A percentile compares a stretch with the other conserved stretches of the same genome.
These are phyloP conservation scores for Grallaria varia DNA, from an alignment of 2,113 vertebrate genomes.

Conservation along the genomic window DNA sequence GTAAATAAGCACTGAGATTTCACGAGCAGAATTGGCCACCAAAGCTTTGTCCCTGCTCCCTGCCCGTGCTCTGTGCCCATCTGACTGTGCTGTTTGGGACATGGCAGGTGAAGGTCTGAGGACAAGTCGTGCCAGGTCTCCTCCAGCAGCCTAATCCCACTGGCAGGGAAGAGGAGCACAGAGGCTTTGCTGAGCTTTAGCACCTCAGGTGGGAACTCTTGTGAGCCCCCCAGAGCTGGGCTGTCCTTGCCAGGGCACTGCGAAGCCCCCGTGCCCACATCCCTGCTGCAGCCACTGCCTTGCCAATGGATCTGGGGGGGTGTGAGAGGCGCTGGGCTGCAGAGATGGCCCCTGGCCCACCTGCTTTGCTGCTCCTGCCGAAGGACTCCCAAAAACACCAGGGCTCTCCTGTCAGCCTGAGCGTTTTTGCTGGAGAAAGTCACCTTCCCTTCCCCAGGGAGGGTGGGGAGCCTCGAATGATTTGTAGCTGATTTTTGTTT, in stretches of 20 bases:
- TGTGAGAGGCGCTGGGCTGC: fast-evolving
- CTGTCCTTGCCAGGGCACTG: neutral
- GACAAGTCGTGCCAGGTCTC: neutral
- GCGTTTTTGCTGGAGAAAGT: neutral
- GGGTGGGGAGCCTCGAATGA: neutral
- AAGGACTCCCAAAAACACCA: neutral
- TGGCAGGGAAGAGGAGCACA: neutral
- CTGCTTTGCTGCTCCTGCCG: neutral
- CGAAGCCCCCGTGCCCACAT: neutral
- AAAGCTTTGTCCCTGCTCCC: fast-evolving
- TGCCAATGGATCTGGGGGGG: neutral
- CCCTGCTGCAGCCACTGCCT: neutral
- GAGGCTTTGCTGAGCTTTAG: neutral
- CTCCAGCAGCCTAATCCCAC: neutral
- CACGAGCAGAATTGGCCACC: neutral
- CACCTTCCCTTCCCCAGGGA: neutral
- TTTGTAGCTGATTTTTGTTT: neutral
- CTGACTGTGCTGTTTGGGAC: neutral
- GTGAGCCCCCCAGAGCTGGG: fast-evolving
- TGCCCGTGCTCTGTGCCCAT: fast-evolving
- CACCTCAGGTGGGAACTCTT: neutral
- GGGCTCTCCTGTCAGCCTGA: neutral
- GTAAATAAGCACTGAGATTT: neutral
- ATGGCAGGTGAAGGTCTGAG: neutral
- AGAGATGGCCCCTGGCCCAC: neutral